These are phyloP conservation scores for Esperia sulphurella DNA, from an alignment of 2,888 invertebrate species.

Conservation along the genomic window DNA sequence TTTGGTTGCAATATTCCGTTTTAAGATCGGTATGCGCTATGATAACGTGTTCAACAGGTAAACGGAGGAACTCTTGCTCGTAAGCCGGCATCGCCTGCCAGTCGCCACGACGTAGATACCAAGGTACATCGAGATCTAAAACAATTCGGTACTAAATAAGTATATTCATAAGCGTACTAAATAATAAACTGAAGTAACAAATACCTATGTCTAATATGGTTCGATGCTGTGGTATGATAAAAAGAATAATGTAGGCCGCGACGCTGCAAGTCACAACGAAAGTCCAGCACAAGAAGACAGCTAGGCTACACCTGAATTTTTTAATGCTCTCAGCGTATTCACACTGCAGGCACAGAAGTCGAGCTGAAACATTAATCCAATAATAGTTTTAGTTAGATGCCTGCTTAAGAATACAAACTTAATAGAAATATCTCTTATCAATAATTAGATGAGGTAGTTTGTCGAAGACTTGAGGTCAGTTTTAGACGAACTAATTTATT, in stretches of 20 bases:
- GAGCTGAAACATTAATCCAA: constrained; percentile 66
- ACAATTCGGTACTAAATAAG: constrained; percentile 12
- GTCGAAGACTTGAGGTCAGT: too few relatives aligned
- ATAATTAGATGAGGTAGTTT: too few relatives aligned
- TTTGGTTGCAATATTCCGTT: constrained; percentile 34
- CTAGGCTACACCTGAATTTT: constrained; percentile 61
- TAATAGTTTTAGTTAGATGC: too few relatives aligned
- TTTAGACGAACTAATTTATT: too few relatives aligned
- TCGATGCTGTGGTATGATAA: constrained; percentile 32
- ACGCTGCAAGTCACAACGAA: constrained; percentile 50
- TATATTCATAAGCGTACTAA: constrained; percentile 20
- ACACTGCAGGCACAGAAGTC: constrained; percentile 61
- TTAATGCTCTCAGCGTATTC: constrained; percentile 44
- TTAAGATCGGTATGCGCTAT: constrained; percentile 50
- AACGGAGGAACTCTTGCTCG: constrained; percentile 29
- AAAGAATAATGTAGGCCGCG: constrained; percentile 44
- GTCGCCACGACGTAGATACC: constrained; percentile 62
- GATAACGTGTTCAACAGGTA: constrained; percentile 48
- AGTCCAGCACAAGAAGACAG: constrained; percentile 68
- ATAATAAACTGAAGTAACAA: background rate
- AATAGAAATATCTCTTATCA: too few relatives aligned
- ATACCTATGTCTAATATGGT: constrained; percentile 60
- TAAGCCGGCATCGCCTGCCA: constrained; percentile 62
- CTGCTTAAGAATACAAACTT: too few relatives aligned
- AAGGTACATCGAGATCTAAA: constrained; percentile 54